Percentiles rank a stretch among this genome's conserved stretches.
These are phyloP conservation scores for Galeopterus variegatus DNA, from an alignment of 2,113 vertebrate genomes.

Conservation along the genomic window DNA sequence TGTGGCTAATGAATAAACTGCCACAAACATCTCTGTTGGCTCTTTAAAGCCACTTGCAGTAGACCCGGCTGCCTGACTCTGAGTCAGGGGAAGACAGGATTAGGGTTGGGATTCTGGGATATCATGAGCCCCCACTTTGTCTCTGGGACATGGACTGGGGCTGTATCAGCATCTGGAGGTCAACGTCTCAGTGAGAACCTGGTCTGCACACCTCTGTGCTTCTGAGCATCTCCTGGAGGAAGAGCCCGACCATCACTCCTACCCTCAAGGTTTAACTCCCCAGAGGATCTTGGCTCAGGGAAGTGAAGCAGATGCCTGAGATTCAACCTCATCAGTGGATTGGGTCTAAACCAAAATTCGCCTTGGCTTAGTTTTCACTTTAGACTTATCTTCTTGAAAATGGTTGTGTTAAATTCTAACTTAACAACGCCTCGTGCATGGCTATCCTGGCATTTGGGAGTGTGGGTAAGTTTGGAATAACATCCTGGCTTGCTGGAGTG, in stretches of 20 bases:
- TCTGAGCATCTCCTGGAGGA: fast-evolving
- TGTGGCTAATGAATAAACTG: fast-evolving
- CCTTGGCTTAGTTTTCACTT: too few relatives aligned
- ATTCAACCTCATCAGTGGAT: not conserved
- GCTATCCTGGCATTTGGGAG: not conserved
- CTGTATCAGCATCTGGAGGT: not conserved
- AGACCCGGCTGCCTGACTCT: fast-evolving
- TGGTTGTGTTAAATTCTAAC: not conserved
- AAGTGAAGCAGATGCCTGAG: fast-evolving
- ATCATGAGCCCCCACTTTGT: too few relatives aligned
- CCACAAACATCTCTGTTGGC: not conserved
- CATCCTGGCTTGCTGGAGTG: not conserved
- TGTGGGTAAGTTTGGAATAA: not conserved
- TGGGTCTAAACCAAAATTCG: not conserved
- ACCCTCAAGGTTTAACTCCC: not conserved
- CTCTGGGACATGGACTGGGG: not conserved
- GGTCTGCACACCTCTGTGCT: fast-evolving
- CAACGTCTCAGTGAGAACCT: not conserved
- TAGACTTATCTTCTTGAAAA: not conserved
- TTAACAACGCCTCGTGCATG: fast-evolving
- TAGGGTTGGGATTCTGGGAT: not conserved
- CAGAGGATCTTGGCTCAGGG: not conserved
- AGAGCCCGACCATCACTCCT: fast-evolving
- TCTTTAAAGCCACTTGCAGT: not conserved
- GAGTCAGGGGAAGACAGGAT: not conserved